Evolutionary conservation across 2,888 invertebrate species (phyloP), one percentile per base, ranked within the genome.

Genomic region (Scotopteryx bipunctaria): DNA sequence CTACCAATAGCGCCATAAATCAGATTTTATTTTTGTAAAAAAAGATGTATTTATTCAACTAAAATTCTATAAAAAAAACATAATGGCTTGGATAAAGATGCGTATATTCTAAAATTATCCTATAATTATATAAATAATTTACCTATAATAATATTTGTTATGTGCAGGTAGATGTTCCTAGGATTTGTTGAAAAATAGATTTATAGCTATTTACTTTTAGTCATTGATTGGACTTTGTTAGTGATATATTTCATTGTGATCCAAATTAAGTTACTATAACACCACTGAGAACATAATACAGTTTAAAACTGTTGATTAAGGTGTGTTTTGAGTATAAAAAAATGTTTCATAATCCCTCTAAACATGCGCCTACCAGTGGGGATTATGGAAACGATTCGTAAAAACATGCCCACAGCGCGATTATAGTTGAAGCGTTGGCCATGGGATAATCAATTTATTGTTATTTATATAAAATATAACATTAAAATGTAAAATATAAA

Each of bases 11-110:
- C 43, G 45, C 27, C 19, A 33, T 33, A 29, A 14, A 5, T 29
- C 4, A 36, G 8, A 11, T 32, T 45, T 44, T 44, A 35, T 48
- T 48, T 53, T 53, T 53, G 5, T 47, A 43, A 23, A 43, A 29
- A 40, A 53, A 33, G n/a, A n/a, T n/a, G n/a, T n/a, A 19, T 21
- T 3, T 31, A 14, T 4, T 17, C 9, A 8, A 9, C 13, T 21
- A 48, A 53, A 47, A 43, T 5, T 41, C 11, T 5, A 16, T 16
- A 38, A 53, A 51, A 53, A 16, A n/a, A 13, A 23, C 41, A 45
- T 25, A 50, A 44, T 9, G 8, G 44, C 44, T 46, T 40, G 16
- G n/a, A n/a, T n/a, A 15, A 19, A 9, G 3, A 23, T 31, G 11
- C 15, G 31, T 37, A 2, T 35, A 36, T 43, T 43, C 33, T 41